These are phyloP conservation scores for Platorchestia sp. DNA, from an alignment of 1,140 invertebrate genomes.

Conservation along the genomic window DNA sequence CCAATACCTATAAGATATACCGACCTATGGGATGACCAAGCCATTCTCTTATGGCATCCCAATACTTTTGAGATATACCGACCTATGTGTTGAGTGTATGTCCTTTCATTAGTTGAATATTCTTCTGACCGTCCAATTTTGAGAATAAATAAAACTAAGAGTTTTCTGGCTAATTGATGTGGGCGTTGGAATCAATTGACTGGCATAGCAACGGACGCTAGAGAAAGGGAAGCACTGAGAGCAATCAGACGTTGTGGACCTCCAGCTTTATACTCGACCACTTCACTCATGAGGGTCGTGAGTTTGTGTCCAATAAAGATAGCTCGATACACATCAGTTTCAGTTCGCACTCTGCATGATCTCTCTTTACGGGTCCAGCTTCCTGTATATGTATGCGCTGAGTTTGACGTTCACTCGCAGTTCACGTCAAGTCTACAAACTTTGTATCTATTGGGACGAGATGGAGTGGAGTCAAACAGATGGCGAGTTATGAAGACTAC, in stretches of 20 bases:
- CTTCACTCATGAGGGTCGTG: constrained; percentile 21
- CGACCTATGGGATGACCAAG: too few species aligned
- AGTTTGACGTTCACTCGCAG: background rate
- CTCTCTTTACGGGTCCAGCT: background rate
- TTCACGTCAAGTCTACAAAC: background rate
- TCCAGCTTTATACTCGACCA: background rate
- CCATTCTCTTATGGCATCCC: background rate
- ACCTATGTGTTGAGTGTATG: background rate
- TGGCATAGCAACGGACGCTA: too few species aligned
- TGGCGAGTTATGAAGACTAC: background rate
- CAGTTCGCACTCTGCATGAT: background rate
- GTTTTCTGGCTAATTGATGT: background rate
- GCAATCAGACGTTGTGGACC: background rate
- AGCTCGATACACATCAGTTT: constrained; percentile 14
- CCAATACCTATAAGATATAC: too few species aligned
- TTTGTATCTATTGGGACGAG: background rate
- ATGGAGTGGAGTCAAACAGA: background rate
- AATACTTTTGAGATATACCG: background rate
- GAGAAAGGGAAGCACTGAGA: background rate
- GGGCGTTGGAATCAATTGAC: background rate
- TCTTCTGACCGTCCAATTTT: background rate
- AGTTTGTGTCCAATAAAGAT: background rate
- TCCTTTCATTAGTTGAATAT: background rate
- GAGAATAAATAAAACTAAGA: background rate
- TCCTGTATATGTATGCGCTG: background rate